phyloP scores from a whole-genome alignment of 1,140 invertebrate genomes.

The Conus ventricosus region DNA sequence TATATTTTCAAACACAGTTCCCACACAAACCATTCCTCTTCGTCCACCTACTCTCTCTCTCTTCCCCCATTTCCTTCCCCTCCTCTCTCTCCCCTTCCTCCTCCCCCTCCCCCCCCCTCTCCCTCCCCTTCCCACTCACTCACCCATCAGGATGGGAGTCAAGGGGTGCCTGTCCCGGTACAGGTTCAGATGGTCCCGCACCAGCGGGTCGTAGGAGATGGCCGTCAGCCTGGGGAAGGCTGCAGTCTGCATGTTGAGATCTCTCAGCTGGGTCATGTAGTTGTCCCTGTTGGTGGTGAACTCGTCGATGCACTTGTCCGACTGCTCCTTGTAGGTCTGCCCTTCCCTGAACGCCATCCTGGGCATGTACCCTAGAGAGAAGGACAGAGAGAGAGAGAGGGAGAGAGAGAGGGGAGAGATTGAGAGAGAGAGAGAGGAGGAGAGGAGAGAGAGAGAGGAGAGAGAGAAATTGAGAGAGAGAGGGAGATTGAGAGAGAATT shows the following conservation, averaged over 20 bases:
- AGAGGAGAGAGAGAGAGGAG: no score
- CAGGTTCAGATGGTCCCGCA: slow-evolving; percentile 67
- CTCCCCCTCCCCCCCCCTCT: not conserved
- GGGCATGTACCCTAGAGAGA: slow-evolving; percentile 70
- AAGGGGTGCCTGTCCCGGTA: slow-evolving; percentile 70
- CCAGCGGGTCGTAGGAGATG: slow-evolving; percentile 66
- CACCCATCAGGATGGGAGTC: slow-evolving; percentile 64
- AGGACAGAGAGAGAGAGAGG: no score
- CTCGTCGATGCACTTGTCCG: slow-evolving; percentile 71
- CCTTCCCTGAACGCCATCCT: slow-evolving; percentile 71
- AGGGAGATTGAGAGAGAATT: no score
- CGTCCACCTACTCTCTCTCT: not conserved
- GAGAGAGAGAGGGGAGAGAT: no score
- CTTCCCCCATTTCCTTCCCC: not conserved
- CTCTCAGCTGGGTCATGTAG: slow-evolving; percentile 57
- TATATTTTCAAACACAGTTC: not conserved
- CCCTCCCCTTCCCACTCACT: not conserved
- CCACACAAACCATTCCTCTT: not conserved
- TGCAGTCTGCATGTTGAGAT: slow-evolving; percentile 60
- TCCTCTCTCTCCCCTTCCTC: not conserved
- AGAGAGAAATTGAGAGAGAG: no score
- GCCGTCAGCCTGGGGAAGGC: slow-evolving; percentile 64
- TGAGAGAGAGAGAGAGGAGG: no score
- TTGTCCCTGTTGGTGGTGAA: slow-evolving; percentile 64
- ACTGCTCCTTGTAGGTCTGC: slow-evolving; percentile 72